A percentile compares a stretch with the other conserved stretches of the same genome.
Conservation (phyloP, 2,888 invertebrate genomes). For the Oscheius myriophilus region DNA sequence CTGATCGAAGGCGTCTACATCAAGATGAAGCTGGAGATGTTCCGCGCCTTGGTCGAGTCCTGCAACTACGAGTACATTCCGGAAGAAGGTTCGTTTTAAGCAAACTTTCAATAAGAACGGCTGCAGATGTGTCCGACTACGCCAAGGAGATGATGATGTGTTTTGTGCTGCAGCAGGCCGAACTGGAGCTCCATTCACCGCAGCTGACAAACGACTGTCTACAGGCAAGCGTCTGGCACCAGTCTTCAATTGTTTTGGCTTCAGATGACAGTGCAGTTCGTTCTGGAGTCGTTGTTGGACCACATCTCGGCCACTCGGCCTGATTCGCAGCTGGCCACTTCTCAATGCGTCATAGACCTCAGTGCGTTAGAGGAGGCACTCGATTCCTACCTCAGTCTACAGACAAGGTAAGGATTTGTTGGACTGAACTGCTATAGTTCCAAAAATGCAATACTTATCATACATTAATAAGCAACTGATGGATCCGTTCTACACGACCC, state of each 20-base stretch:
- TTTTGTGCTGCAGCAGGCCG: constrained; percentile 66
- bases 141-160: constrained; percentile 70
- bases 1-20: constrained; percentile 59
- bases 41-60: constrained; percentile 53
- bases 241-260: constrained; percentile 2
- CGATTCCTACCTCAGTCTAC: constrained; percentile 48
- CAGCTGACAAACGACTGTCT: constrained; percentile 56
- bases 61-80: constrained; percentile 59
- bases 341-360: constrained; percentile 67
- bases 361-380: constrained; percentile 67
- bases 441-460: background rate
- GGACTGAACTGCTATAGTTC: background rate
- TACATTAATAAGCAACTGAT: too few relatives aligned
- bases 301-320: constrained; percentile 34
- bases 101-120: background rate
- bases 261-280: constrained; percentile 42
- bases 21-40: constrained; percentile 55
- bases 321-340: constrained; percentile 36
- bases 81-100: constrained; percentile 53
- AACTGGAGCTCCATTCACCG: constrained; percentile 64
- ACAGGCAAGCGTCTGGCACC: constrained; percentile 35
- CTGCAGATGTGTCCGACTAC: constrained; percentile 65
- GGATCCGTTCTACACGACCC: too few relatives aligned
- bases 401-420: constrained; percentile 32
- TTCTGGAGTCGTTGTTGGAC: constrained; percentile 32